phyloP scores from a whole-genome alignment of 2,113 vertebrate genomes.

The Grus americana region DNA sequence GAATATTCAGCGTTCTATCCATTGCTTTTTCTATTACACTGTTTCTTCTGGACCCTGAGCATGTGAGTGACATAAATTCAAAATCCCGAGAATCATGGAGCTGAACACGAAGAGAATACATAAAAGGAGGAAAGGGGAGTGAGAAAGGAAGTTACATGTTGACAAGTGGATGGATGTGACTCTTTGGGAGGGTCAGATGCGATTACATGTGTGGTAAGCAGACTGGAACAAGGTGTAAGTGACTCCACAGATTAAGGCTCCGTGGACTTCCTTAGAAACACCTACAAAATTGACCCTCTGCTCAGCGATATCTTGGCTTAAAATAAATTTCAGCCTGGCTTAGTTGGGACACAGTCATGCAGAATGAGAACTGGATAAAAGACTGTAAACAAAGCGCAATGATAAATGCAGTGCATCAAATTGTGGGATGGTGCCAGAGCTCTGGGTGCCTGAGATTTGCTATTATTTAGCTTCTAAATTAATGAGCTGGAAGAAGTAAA shows the following conservation, averaged over 20 bases:
- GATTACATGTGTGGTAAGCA: background rate
- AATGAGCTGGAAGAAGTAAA: slow-evolving; percentile 54
- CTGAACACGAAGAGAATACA: background rate
- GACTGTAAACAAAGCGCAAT: background rate
- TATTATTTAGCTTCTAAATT: slow-evolving; percentile 42
- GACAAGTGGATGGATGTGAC: background rate
- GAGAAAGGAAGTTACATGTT: background rate
- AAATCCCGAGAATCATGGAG: background rate
- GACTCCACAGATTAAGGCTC: background rate
- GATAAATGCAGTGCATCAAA: slow-evolving; percentile 28
- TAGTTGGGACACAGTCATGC: background rate
- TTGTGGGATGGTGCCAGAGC: slow-evolving; percentile 25
- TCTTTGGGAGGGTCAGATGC: background rate
- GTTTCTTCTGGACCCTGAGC: slow-evolving; percentile 44
- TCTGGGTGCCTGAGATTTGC: background rate
- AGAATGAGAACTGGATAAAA: background rate
- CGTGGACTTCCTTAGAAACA: background rate
- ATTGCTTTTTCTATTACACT: slow-evolving; percentile 9
- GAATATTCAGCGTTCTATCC: slow-evolving; percentile 14
- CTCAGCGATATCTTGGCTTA: background rate
- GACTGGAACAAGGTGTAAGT: background rate
- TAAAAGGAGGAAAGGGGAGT: background rate
- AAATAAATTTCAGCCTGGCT: background rate
- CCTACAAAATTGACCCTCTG: background rate
- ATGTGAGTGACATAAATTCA: slow-evolving; percentile 32